Evolutionary conservation across 2,888 invertebrate species (phyloP).

Genomic region (Tetragonisca angustula): DNA sequence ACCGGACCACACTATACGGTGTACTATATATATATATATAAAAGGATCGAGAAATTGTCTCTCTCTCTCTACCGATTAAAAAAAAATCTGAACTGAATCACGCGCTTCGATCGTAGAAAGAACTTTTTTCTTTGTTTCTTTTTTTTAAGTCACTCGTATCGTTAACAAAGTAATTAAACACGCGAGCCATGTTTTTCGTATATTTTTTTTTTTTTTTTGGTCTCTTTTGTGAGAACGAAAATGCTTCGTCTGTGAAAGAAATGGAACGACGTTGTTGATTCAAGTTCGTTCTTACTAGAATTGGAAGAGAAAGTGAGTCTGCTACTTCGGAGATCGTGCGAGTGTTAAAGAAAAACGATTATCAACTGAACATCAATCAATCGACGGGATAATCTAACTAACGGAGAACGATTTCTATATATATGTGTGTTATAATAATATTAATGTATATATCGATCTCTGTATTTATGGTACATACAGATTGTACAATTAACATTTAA

Average conservation of each 20-base stretch:
- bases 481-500: constrained; percentile 37
- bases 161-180: background rate
- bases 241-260: background rate
- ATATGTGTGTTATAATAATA: background rate
- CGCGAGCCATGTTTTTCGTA: background rate
- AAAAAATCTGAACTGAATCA: background rate
- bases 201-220: background rate
- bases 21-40: background rate
- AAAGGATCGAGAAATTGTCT: constrained; percentile 7
- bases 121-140: background rate
- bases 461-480: constrained; percentile 53
- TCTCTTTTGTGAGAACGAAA: too few relatives aligned
- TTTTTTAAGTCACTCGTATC: background rate
- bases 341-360: constrained; percentile 20
- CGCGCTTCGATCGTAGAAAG: constrained; percentile 7
- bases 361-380: background rate
- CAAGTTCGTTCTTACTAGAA: constrained; percentile 9
- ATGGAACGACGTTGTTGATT: background rate
- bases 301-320: constrained; percentile 22
- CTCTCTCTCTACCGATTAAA: background rate
- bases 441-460: constrained; percentile 20
- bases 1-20: constrained; percentile 4
- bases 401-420: constrained; percentile 19
- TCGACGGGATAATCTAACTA: constrained; percentile 12
- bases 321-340: constrained; percentile 22